Evolutionary conservation across 2,888 invertebrate species (phyloP), one percentile per base, ranked within the genome.

Genomic region (Drosophila pseudotakahashii): DNA sequence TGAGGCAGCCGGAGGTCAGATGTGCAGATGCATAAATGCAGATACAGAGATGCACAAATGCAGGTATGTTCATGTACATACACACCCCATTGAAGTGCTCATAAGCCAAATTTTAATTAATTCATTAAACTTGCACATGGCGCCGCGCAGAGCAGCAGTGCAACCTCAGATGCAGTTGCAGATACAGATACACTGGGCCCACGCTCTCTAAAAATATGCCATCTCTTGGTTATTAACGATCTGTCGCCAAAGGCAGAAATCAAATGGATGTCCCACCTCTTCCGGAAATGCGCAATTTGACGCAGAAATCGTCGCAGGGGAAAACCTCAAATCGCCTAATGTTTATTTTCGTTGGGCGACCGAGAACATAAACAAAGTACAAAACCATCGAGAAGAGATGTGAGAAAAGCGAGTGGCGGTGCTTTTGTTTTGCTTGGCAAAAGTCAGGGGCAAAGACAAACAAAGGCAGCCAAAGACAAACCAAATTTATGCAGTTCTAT

Each of bases 211-310:
- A 44, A 61, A 71, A 67, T 55, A 47, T 44, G 50, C 45, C 47
- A 74, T 54, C 67, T 55, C 60, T 47, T 44, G 44, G 45, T 67
- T 60, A 58, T 68, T 68, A 75, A 69, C 59, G 47, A 71, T 57
- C 42, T 71, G 64, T 74, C 67, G 52, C 58, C 57, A 36, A 50
- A 48, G 50, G 39, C 58, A 44, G 42, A 63, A 48, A 37, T 76
- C 58, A 77, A 62, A 76, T 71, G 62, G 45, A 66, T 66, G 63
- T 78, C 73, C 58, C 66, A 54, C 58, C 63, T 51, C 75, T 68
- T 88, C 88, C 83, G 83, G 83, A 84, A 88, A 73, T 84, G 88
- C 83, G 83, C 88, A 88, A 75, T 83, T 88, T 67, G 62, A 66
- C 58, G 70, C 69, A 41, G 58, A 72, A 23, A 52, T 37, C 32